These are phyloP conservation scores for Hirtodrosophila cameraria DNA, from an alignment of 2,888 invertebrate genomes.

Conservation along the genomic window DNA sequence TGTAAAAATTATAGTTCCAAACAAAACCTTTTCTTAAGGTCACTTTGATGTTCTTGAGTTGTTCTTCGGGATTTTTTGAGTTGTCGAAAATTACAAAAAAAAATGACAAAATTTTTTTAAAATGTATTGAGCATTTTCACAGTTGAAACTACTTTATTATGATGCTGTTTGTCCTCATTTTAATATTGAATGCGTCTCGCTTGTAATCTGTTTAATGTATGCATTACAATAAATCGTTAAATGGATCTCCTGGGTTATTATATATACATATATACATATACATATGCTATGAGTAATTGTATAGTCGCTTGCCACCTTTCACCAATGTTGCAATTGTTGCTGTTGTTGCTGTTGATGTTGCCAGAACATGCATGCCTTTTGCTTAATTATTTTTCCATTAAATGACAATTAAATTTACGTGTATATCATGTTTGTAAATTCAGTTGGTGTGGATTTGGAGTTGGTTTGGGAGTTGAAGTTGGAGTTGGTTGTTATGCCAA, in stretches of 20 bases:
- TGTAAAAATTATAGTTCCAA: too few relatives aligned
- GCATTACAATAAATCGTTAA: not conserved
- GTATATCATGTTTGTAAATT: conserved; percentile 18
- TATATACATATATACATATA: too few relatives aligned
- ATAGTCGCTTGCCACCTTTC: not conserved
- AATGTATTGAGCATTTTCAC: too few relatives aligned
- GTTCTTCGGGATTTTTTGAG: too few relatives aligned
- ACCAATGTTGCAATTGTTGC: not conserved
- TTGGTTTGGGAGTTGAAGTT: not conserved
- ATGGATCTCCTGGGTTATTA: not conserved
- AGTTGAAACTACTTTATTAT: too few relatives aligned
- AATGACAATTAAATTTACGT: conserved; percentile 58
- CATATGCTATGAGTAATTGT: not conserved
- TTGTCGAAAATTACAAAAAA: too few relatives aligned
- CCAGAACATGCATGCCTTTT: conserved; percentile 31
- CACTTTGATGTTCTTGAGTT: too few relatives aligned
- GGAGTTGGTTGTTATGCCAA: conserved; percentile 1
- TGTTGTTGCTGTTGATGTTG: conserved; percentile 14
- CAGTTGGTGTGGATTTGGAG: conserved; percentile 4
- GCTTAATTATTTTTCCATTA: conserved; percentile 67
- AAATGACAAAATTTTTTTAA: too few relatives aligned
- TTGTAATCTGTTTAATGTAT: not conserved
- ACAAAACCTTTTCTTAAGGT: too few relatives aligned
- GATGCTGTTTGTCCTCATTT: too few relatives aligned
- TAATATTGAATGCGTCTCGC: not conserved